Base-by-base conservation (phyloP, 2,113 vertebrate genomes). In the Brachypteracias leptosomus region DNA sequence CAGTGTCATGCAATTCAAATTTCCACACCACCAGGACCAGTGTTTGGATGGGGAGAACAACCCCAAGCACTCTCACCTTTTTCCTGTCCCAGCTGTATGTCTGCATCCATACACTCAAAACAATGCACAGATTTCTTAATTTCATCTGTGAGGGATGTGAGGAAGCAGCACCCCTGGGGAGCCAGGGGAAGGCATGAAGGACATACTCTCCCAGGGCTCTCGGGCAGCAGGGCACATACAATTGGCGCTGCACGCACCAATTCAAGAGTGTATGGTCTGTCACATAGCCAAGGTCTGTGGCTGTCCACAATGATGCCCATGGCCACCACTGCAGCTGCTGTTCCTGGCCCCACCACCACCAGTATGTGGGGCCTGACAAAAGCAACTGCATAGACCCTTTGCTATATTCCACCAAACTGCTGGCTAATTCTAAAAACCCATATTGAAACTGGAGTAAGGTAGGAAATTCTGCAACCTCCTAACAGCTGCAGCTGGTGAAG, bases 181-280 rank as follows among this genome's bases (percentile, higher is more conserved):
- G 44, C 26, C 65, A 38, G 85, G 11, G 68, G 74, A 7, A 31
- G 15, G 13, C 8, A 2, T 4, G 55, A 62, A 46, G 46, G 65
- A 74, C 0, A 0, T 4, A 62, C n/a, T 33, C 12, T 81, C 28
- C 19, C 51, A 63, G 42, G 55, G 51, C 26, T 57, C n/a, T 88
- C 74, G 33, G 57, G 51, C 25, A 62, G 65, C 0, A 0, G 33
- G 28, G 16, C 28, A 82, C 0, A 0, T 28, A 44, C 24, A 35
- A 21, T 44, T 0, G 0, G 26, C 57, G 73, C 59, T 55, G n/a
- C 26, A 47, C 12, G 17, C 29, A 76, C 40, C 49, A 47, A 11
- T 19, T 58, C 31, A 49, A 61, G 84, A 66, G 9, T 1, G 0
- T 13, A 24, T 3, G 14, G 24, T 42, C 61, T 72, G 59, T 57